A percentile compares a stretch with the other conserved stretches of the same genome.
Conservation (phyloP, 2,113 vertebrate species). For the Natator depressus region DNA sequence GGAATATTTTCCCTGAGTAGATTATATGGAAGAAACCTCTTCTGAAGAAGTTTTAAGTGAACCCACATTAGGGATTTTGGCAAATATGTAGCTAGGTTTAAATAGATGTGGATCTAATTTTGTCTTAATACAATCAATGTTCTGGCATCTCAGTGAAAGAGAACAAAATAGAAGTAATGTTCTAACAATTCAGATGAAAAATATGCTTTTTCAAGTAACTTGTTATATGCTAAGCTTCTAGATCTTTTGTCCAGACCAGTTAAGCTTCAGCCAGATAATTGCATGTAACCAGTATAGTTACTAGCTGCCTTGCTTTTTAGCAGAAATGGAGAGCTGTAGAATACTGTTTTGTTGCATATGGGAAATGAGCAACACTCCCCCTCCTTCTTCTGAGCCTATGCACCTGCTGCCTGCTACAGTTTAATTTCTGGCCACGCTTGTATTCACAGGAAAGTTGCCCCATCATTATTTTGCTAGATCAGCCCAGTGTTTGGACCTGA, state of each 20-base stretch:
- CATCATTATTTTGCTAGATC: not conserved
- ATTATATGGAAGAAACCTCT: not conserved
- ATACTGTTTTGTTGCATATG: not conserved
- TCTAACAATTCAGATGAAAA: not conserved
- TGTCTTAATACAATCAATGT: constrained; percentile 24
- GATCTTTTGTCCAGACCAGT: not conserved
- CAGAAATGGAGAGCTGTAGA: not conserved
- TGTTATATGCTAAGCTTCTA: not conserved
- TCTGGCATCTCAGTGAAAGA: not conserved
- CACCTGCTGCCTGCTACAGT: not conserved
- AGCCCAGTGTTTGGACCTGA: not conserved
- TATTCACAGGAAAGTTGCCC: not conserved
- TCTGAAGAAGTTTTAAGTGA: not conserved
- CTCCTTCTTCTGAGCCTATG: not conserved
- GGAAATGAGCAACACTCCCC: not conserved
- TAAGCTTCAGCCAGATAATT: not conserved
- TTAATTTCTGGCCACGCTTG: not conserved
- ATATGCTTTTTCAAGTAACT: not conserved
- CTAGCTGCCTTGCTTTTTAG: not conserved
- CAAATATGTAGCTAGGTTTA: constrained; percentile 2
- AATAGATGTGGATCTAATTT: constrained; percentile 17
- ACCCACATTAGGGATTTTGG: not conserved
- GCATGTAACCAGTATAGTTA: not conserved
- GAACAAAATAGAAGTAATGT: not conserved
- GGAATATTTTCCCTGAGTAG: not conserved